Evolutionary conservation across 2,888 invertebrate genomes (phyloP), one percentile per base, ranked within the genome.

Genomic region (Masnerella sp.): DNA sequence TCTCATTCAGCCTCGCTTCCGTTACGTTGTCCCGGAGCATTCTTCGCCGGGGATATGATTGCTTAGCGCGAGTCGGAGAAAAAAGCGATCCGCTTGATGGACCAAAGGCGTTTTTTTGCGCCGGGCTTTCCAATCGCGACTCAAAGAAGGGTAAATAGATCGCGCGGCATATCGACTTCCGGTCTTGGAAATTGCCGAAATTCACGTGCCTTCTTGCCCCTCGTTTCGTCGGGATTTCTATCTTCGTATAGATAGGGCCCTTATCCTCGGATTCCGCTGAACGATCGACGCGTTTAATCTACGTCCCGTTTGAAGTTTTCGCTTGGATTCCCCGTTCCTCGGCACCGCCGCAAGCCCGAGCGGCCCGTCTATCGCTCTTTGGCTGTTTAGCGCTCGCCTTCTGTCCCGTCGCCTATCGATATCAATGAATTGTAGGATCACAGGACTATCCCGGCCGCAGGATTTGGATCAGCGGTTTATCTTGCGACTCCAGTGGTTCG

Each of bases 281-380:
- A 52, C 71, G 76, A 73, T 74, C 75, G 74, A 74, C 69, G 71
- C 78, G 77, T 79, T 81, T 80, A 79, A 81, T 80, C 79, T 79
- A 74, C 74, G 72, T 77, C 76, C 56, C 78, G 79, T 80, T 80
- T 80, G 79, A 80, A 80, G 77, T 79, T 78, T 80, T 78, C 74
- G 73, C 72, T 59, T 58, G 65, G 51, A 43, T 69, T 70, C 67
- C n/a, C n/a, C n/a, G n/a, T n/a, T n/a, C n/a, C n/a, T n/a, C n/a
- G n/a, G n/a, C n/a, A n/a, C n/a, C n/a, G n/a, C n/a, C n/a, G n/a
- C n/a, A n/a, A n/a, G n/a, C n/a, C n/a, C n/a, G n/a, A n/a, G n/a
- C n/a, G n/a, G n/a, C n/a, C n/a, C n/a, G n/a, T n/a, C n/a, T n/a
- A n/a, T 43, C 45, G 52, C 36, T 34, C 38, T 36, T 8, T 22